Evolutionary conservation across 2,888 invertebrate genomes (phyloP).

Genomic region (Toxonevra muliebris): DNA sequence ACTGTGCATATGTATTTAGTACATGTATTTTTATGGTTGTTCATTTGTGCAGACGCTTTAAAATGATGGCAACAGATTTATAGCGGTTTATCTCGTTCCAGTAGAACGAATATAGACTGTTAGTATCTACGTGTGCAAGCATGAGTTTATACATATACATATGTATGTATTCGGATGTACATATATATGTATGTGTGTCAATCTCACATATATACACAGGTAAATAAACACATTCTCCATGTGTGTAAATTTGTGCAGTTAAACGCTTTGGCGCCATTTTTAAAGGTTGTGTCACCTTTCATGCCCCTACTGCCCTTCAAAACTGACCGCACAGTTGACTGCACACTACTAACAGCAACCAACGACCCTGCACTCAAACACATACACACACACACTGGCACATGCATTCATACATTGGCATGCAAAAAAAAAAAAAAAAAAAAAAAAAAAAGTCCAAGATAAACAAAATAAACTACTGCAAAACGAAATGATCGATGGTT

Average conservation of each 20-base stretch:
- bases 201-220: no score
- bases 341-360: neutral
- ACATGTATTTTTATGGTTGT: slow-evolving; percentile 41
- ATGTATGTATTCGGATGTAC: no score
- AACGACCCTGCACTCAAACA: neutral
- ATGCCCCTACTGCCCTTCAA: no score
- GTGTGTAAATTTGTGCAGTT: no score
- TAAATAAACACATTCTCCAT: no score
- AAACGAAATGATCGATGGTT: slow-evolving; percentile 35
- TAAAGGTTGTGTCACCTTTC: no score
- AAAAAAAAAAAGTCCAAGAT: slow-evolving; percentile 19
- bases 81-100: slow-evolving; percentile 59
- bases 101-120: slow-evolving; percentile 41
- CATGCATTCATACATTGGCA: neutral
- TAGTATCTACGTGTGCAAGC: neutral
- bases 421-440: neutral
- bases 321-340: no score
- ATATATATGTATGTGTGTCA: no score
- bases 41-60: slow-evolving; percentile 55
- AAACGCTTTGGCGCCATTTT: no score
- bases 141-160: no score
- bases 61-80: slow-evolving; percentile 60
- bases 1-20: no score
- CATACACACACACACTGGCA: slow-evolving; percentile 3
- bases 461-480: slow-evolving; percentile 34